These are phyloP conservation scores for Falco punctatus DNA, from an alignment of 2,113 vertebrate genomes.

Conservation along the genomic window DNA sequence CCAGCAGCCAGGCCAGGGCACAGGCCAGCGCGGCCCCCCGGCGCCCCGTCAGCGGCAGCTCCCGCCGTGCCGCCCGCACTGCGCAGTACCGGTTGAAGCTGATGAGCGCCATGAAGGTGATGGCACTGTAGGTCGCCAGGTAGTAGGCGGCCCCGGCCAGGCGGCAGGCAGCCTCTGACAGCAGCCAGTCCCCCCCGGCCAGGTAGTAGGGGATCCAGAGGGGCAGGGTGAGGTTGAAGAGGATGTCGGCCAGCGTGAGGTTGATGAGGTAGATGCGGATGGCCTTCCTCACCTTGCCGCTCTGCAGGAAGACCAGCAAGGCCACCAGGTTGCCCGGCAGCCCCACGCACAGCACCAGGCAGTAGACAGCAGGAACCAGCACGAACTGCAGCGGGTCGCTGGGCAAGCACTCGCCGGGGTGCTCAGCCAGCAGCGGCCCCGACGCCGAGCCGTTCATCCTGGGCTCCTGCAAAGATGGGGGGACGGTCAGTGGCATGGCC, in stretches of 20 bases:
- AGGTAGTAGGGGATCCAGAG: constrained; percentile 74
- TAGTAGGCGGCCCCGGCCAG: constrained; percentile 59
- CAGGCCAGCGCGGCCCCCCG: not conserved
- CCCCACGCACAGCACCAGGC: constrained; percentile 68
- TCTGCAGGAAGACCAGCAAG: constrained; percentile 60
- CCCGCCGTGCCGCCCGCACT: not conserved
- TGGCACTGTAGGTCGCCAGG: constrained; percentile 50
- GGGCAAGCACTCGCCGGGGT: not conserved
- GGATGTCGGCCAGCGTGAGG: constrained; percentile 65
- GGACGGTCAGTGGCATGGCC: not conserved
- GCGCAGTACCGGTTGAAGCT: constrained; percentile 55
- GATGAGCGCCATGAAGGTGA: constrained; percentile 70
- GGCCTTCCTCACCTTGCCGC: constrained; percentile 51
- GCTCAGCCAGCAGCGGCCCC: not conserved
- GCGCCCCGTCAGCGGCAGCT: not conserved
- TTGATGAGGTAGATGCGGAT: constrained; percentile 73
- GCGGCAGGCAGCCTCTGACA: constrained; percentile 47
- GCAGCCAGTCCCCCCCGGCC: constrained; percentile 53
- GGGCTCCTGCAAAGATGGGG: not conserved
- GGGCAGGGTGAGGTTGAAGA: constrained; percentile 72
- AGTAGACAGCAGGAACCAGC: constrained; percentile 37
- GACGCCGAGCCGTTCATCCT: not conserved
- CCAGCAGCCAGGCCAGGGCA: constrained; percentile 48
- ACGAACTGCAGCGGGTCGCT: constrained; percentile 35
- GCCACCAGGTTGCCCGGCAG: constrained; percentile 62